Percentiles rank a stretch among this genome's conserved stretches.
phyloP scores from a whole-genome alignment of 2,888 invertebrate species.

The Ennomos fuscantarius region DNA sequence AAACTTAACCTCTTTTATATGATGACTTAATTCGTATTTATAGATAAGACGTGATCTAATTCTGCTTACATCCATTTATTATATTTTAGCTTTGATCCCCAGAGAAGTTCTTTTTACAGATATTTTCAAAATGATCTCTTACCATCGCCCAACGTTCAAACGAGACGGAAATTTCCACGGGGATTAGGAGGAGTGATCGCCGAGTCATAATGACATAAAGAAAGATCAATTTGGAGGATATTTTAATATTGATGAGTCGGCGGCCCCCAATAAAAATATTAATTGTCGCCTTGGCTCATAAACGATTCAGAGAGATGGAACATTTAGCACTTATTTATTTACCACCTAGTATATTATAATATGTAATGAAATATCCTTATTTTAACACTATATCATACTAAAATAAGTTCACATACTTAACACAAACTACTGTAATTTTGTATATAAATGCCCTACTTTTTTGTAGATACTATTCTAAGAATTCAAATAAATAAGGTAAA shows the following conservation, averaged over 20 bases:
- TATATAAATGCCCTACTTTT: too few species aligned
- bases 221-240: slow-evolving; percentile 60
- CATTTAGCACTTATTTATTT: slow-evolving; percentile 46
- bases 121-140: slow-evolving; percentile 29
- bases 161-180: slow-evolving; percentile 53
- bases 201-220: slow-evolving; percentile 62
- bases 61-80: background rate
- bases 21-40: too few species aligned
- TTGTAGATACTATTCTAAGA: too few species aligned
- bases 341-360: slow-evolving; percentile 17
- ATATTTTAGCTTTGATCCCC: slow-evolving; percentile 1
- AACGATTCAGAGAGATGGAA: slow-evolving; percentile 61
- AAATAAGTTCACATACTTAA: background rate
- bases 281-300: slow-evolving; percentile 74
- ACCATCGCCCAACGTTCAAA: slow-evolving; percentile 21
- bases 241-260: slow-evolving; percentile 76
- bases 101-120: slow-evolving; percentile 17
- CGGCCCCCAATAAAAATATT: slow-evolving; percentile 76
- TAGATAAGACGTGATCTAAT: background rate
- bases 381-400: too few species aligned
- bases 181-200: slow-evolving; percentile 52
- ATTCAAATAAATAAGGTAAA: too few species aligned
- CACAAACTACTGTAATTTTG: too few species aligned
- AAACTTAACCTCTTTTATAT: too few species aligned
- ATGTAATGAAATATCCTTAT: too few species aligned